Evolutionary conservation across 23 tunicate species (phyloP).

Genomic region (Trididemnum nubilum): DNA sequence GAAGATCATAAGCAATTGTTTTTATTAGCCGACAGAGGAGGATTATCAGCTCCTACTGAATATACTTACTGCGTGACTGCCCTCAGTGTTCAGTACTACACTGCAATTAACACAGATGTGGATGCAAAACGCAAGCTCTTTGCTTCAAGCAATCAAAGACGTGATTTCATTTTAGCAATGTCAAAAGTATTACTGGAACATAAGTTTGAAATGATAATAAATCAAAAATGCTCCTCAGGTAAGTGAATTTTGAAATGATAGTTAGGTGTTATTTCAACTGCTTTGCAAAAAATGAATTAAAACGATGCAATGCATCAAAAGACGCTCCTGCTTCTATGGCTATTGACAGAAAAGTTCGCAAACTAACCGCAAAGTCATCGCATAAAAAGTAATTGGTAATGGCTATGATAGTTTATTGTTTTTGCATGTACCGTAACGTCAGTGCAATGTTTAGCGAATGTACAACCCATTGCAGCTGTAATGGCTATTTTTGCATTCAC

Average conservation of each 20-base stretch:
- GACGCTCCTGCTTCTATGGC: slow-evolving; percentile 12
- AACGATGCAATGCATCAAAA: neutral
- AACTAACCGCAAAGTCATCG: neutral
- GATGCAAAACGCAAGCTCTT: slow-evolving; percentile 10
- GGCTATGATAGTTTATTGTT: neutral
- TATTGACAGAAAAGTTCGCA: neutral
- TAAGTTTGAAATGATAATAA: neutral
- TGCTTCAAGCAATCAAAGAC: slow-evolving; percentile 8
- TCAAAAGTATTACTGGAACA: neutral
- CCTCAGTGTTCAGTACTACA: neutral
- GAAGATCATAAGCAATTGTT: neutral
- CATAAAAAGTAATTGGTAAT: neutral
- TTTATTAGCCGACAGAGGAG: neutral
- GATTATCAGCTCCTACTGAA: neutral
- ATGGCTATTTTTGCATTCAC: no score
- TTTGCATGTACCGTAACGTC: neutral
- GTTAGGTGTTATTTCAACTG: neutral
- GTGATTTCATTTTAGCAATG: neutral
- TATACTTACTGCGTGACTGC: neutral
- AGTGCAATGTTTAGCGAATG: neutral
- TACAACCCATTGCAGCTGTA: no score
- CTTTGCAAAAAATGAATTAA: no score
- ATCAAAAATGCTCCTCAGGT: neutral
- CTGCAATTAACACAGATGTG: neutral
- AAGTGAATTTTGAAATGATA: neutral